Percentiles rank a stretch among this genome's conserved stretches.
phyloP scores from a whole-genome alignment of 2,113 vertebrate species.

The Scatophagus argus region DNA sequence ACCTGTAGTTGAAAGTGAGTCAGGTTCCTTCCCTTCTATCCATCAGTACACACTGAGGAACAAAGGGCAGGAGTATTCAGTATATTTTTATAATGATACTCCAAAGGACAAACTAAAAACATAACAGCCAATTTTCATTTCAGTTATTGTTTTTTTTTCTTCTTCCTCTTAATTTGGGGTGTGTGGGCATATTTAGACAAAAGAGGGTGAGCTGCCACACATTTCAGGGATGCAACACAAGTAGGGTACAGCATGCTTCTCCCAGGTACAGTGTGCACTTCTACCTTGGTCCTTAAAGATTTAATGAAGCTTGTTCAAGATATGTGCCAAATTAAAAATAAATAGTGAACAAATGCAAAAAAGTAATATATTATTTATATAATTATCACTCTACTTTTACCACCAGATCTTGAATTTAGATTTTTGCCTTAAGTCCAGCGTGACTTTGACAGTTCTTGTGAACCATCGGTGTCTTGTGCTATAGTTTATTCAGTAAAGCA shows the following conservation, averaged over 20 bases:
- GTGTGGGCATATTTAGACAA: slow-evolving; percentile 19
- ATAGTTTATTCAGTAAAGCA: slow-evolving; percentile 77
- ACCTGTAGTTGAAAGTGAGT: slow-evolving; percentile 29
- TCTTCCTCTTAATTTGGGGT: slow-evolving; percentile 16
- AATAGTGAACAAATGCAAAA: slow-evolving; percentile 71
- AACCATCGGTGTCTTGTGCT: slow-evolving; percentile 81
- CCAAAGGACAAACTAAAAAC: slow-evolving; percentile 30
- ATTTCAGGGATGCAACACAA: slow-evolving; percentile 54
- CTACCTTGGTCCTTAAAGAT: slow-evolving; percentile 51
- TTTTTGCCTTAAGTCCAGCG: slow-evolving; percentile 56
- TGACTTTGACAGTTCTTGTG: slow-evolving; percentile 69
- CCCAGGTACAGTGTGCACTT: slow-evolving; percentile 60
- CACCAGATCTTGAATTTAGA: slow-evolving; percentile 53
- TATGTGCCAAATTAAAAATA: slow-evolving; percentile 75
- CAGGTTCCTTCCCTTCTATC: slow-evolving; percentile 21
- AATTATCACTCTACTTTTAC: slow-evolving; percentile 62
- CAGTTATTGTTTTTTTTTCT: slow-evolving; percentile 11
- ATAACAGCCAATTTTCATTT: slow-evolving; percentile 28
- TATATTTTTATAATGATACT: slow-evolving; percentile 17
- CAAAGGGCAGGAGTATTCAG: neutral
- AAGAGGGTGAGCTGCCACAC: slow-evolving; percentile 50
- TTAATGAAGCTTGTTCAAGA: slow-evolving; percentile 47
- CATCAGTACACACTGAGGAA: slow-evolving; percentile 32
- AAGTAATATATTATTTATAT: slow-evolving; percentile 70
- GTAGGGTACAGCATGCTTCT: slow-evolving; percentile 60